Conservation (phyloP, 2,113 vertebrate genomes). For the Neotoma lepida region DNA sequence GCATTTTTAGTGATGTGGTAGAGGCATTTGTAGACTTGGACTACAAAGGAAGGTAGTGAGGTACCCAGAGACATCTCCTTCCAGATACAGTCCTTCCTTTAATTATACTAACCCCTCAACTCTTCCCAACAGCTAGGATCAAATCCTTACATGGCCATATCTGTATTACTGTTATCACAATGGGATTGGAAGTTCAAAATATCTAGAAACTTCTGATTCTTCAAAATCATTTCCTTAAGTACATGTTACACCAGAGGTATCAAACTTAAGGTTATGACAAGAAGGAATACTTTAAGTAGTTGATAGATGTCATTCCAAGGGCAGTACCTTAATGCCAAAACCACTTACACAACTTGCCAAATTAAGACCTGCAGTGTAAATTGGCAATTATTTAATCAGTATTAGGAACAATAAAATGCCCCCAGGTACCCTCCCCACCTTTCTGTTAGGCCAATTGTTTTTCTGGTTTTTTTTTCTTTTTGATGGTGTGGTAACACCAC, state of each 20-base stretch:
- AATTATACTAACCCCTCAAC: background rate
- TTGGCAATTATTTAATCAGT: background rate
- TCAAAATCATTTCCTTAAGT: constrained; percentile 22
- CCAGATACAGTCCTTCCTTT: background rate
- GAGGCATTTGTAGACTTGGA: background rate
- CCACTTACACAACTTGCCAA: background rate
- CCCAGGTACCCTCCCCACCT: background rate
- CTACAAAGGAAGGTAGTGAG: background rate
- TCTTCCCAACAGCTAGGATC: background rate
- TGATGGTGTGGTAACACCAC: background rate
- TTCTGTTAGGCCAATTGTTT: background rate
- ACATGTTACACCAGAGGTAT: background rate
- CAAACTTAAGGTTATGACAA: background rate
- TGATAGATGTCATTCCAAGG: background rate
- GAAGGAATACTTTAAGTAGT: background rate
- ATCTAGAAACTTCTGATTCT: background rate
- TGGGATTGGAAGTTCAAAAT: background rate
- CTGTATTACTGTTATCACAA: background rate
- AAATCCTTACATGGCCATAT: background rate
- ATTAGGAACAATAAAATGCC: background rate
- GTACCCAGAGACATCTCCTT: background rate
- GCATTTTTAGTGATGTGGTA: background rate
- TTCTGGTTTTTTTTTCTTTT: too few relatives aligned
- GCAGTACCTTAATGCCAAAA: background rate
- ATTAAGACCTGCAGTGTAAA: background rate